Evolutionary conservation across 2,797 vertebrate genomes (phyloP).

Genomic region (Echiichthys vipera): DNA sequence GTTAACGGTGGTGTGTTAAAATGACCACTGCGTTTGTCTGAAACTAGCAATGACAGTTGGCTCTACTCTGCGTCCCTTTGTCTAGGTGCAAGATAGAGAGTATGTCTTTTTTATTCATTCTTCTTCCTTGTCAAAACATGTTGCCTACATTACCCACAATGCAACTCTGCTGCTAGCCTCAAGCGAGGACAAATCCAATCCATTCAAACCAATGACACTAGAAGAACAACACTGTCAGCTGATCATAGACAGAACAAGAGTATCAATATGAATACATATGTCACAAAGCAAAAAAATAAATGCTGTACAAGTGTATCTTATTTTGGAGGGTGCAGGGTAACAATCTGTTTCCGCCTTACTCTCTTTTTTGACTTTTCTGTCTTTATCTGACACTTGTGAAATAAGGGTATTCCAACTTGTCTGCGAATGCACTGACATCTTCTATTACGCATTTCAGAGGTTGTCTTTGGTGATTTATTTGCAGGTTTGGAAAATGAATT

Average conservation of each 20-base stretch:
- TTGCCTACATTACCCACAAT: neutral
- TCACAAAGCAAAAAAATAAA: neutral
- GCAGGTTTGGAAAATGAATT: slow-evolving; percentile 86
- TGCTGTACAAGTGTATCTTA: slow-evolving; percentile 12
- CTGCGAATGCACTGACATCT: slow-evolving; percentile 76
- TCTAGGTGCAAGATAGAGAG: no score
- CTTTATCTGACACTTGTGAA: slow-evolving; percentile 78
- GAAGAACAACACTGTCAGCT: neutral
- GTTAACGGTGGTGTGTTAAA: no score
- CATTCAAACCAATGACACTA: neutral
- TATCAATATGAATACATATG: neutral
- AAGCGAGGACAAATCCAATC: neutral
- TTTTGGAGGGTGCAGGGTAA: slow-evolving; percentile 22
- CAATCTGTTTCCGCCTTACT: slow-evolving; percentile 42
- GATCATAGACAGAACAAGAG: slow-evolving; percentile 1
- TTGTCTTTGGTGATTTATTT: slow-evolving; percentile 83
- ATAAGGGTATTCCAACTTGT: slow-evolving; percentile 72
- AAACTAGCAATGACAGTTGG: no score
- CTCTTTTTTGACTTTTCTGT: slow-evolving; percentile 59
- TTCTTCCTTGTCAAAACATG: neutral
- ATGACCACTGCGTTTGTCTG: no score
- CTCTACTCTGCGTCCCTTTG: no score
- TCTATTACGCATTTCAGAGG: slow-evolving; percentile 80
- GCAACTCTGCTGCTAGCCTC: neutral
- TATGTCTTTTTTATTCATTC: no score